Evolutionary conservation across 2,797 vertebrate species (phyloP), one percentile per base, ranked within the genome.

Genomic region (Sebastes variabilis): DNA sequence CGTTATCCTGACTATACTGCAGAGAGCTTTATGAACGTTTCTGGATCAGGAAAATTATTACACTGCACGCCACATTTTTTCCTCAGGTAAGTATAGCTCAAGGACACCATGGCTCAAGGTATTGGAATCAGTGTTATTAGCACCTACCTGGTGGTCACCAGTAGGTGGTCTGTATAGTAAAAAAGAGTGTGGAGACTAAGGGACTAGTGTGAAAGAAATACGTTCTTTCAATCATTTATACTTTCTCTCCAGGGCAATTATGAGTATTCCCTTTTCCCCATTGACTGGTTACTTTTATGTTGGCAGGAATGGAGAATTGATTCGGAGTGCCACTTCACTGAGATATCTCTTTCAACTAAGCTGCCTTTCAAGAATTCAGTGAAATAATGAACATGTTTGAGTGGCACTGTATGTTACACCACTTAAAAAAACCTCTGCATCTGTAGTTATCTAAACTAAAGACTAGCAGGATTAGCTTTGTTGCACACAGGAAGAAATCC

Each of bases 261-360:
- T 87, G 36, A 83, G 75, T 74, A 46, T 83, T 87, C 56, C 64
- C 75, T 77, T 84, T 77, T 70, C 82, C 84, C 80, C 66, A 79
- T 42, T 80, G 72, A 84, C 66, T 25, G 49, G 55, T 34, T 85
- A 74, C 89, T 93, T 93, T 95, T 81, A 87, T 92, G 90, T 90
- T 84, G 79, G 72, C 83, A 89, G 86, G 84, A 82, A 84, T 16
- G 77, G 66, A 87, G 79, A 83, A 72, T 77, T 68, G 80, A 80
- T 83, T 81, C 72, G 72, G 81, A 84, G 75, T 66, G 66, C 78
- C 81, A 83, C 82, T 88, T 81, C 72, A 87, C 66, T 71, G 80
- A 87, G 61, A 81, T 72, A 65, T 66, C 72, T 59, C 90, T 90
- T 91, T 92, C 86, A 91, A 86, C 78, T 75, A 81, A 68, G 64